Percentiles rank a stretch among this genome's conserved stretches.
phyloP scores from a whole-genome alignment of 2,797 vertebrate species.

The Onychomys torridus region DNA sequence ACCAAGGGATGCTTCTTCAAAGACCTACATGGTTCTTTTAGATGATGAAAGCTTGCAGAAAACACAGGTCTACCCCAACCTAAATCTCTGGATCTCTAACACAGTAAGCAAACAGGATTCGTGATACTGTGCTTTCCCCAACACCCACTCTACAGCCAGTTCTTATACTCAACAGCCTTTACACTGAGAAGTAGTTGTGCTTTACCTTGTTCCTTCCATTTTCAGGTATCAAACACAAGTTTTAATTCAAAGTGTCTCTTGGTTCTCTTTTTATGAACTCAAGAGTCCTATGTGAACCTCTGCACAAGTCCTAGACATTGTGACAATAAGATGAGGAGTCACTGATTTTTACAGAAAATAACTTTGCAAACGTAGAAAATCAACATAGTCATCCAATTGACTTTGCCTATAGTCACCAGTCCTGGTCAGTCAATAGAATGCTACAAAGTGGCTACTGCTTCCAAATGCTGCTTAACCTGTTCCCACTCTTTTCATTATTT shows the following conservation, averaged over 20 bases:
- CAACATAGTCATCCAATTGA: background rate
- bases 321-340: background rate
- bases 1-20: conserved; percentile 48
- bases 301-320: background rate
- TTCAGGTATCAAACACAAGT: background rate
- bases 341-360: background rate
- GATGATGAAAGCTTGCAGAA: conserved; percentile 34
- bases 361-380: background rate
- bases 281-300: background rate
- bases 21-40: background rate
- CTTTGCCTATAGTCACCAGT: conserved; percentile 29
- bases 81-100: background rate
- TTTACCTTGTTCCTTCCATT: background rate
- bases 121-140: background rate
- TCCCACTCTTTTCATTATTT: background rate
- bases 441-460: background rate
- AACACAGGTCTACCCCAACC: background rate
- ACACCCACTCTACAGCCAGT: background rate
- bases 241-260: conserved; percentile 4
- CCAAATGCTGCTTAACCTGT: background rate
- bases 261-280: background rate
- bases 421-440: background rate
- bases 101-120: background rate
- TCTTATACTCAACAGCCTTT: background rate
- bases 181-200: background rate